Evolutionary conservation across 2,797 vertebrate species (phyloP).

Genomic region (Heterohyrax brucei): DNA sequence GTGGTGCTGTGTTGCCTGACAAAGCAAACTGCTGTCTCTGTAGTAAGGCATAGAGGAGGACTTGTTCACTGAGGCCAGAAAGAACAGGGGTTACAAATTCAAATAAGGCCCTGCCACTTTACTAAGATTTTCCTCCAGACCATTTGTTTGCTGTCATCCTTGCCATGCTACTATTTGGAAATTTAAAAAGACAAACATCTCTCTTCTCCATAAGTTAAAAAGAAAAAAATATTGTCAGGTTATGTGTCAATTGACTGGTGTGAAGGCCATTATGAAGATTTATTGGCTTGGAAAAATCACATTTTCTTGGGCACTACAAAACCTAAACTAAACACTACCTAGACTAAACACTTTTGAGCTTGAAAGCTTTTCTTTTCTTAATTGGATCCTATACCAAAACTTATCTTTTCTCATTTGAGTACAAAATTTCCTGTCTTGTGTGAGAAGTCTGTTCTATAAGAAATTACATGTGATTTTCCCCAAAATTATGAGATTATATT

Average conservation of each 20-base stretch:
- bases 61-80: rapidly evolving
- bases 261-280: conserved; percentile 79
- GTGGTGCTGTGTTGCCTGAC: background rate
- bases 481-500: background rate
- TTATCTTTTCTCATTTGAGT: conserved; percentile 1
- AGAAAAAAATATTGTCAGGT: background rate
- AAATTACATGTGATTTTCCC: background rate
- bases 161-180: too few species aligned
- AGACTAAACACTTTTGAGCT: conserved; percentile 82
- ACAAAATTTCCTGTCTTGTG: background rate
- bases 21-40: background rate
- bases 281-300: conserved; percentile 80
- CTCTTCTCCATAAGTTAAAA: background rate
- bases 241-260: conserved; percentile 44
- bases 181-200: background rate
- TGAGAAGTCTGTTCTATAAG: background rate
- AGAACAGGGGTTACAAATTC: rapidly evolving
- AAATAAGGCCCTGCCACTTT: rapidly evolving
- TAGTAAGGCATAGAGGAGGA: rapidly evolving
- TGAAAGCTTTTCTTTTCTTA: conserved; percentile 74
- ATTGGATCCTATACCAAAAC: background rate
- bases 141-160: too few species aligned
- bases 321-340: conserved; percentile 75
- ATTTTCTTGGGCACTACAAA: conserved; percentile 83
- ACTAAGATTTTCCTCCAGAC: too few species aligned